Base-by-base conservation (phyloP, 2,113 vertebrate species). In the Alligator sinensis region DNA sequence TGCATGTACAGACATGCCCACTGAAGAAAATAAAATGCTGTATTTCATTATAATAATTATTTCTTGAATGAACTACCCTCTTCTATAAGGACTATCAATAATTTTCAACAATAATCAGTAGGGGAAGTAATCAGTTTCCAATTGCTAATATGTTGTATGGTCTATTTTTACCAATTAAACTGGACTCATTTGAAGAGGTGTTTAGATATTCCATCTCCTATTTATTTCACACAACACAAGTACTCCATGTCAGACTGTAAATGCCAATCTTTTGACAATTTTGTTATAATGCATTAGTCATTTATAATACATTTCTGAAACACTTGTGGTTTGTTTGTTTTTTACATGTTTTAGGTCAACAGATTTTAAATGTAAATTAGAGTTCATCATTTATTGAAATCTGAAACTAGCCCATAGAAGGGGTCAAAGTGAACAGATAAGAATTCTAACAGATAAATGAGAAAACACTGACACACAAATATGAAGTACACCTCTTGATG, bases 41-140 rank as follows among this genome's bases (percentile, higher is more conserved):
- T 70, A 68, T 77, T 93, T 70, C 68, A 38, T 70, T 88, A 57
- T 88, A 88, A 59, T 84, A 94, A 82, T 86, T 91, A 57, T 24
- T 11, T 87, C 85, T 80, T 87, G 13, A 21, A 27, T 5, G 89
- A 84, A 82, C 25, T 5, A 92, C 86, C 22, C 5, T 75, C 12
- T 86, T 93, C 18, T 24, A 80, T 68, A 61, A 93, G 78, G 28
- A 68, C 38, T 87, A 34, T 63, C 22, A 61, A 86, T 15, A 1
- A 9, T 14, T 95, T 93, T 83, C n/a, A 11, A 25, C 89, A 62
- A 81, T 4, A 82, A 61, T 24, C 3, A 88, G 21, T 34, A 3
- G 3, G 93, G 9, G 74, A 81, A 68, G 77, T 34, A 84, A 83
- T 61, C 60, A 28, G 9, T 84, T 57, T 86, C 57, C 59, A 30